Conservation (phyloP, 2,888 invertebrate species). For the Caradrina kadenii region DNA sequence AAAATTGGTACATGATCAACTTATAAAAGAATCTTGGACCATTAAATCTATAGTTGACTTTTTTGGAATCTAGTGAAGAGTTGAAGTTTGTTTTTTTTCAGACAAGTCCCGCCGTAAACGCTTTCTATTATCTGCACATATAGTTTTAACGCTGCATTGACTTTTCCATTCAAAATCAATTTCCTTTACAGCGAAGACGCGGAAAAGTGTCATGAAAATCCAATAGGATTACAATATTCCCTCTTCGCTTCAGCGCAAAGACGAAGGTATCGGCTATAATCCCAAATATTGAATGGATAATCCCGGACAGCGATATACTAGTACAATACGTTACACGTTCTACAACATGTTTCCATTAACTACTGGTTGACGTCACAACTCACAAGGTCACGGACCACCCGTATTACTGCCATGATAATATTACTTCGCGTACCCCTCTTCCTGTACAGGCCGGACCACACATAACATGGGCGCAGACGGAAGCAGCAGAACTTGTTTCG, state of each 20-base stretch:
- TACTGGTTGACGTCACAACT: too few species aligned
- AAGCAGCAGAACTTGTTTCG: neutral
- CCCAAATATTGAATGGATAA: constrained; percentile 40
- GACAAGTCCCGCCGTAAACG: neutral
- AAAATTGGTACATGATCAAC: neutral
- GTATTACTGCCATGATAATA: neutral
- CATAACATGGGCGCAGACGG: too few species aligned
- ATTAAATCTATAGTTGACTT: neutral
- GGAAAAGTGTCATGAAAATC: constrained; percentile 40
- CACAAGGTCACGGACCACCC: too few species aligned
- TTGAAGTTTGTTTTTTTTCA: neutral
- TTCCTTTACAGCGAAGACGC: constrained; percentile 22
- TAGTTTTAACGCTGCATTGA: constrained; percentile 10
- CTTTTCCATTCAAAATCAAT: constrained; percentile 45
- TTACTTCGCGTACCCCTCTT: neutral
- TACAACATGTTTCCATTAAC: neutral
- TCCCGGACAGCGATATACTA: constrained; percentile 1
- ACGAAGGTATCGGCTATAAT: constrained; percentile 32
- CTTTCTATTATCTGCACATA: neutral
- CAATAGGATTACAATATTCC: constrained; percentile 53
- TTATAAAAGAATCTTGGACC: neutral
- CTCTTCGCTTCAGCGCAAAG: constrained; percentile 4
- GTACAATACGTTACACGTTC: too few species aligned
- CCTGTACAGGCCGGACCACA: neutral
- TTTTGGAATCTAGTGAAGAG: neutral